Evolutionary conservation across 2,113 vertebrate species (phyloP).

Genomic region (Gymnocephalus cernua): DNA sequence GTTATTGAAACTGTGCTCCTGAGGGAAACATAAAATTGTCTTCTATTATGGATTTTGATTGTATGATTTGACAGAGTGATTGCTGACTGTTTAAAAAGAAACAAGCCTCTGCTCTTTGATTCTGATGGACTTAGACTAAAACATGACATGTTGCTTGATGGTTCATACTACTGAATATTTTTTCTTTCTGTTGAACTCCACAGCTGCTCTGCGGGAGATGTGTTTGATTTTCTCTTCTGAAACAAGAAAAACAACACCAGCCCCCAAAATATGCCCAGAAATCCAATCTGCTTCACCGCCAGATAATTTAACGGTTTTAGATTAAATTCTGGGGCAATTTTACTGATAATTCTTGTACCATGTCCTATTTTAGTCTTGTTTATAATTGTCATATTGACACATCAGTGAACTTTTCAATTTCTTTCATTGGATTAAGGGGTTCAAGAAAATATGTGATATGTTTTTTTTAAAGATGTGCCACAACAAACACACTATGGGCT

Average conservation of each 20-base stretch:
- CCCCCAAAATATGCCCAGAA: not conserved
- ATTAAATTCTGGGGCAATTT: not conserved
- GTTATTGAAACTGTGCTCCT: not conserved
- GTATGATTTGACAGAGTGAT: conserved; percentile 7
- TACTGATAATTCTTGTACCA: not conserved
- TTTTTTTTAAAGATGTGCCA: not conserved
- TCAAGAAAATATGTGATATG: not conserved
- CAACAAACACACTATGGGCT: not conserved
- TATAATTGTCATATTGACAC: not conserved
- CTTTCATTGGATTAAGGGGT: conserved; percentile 6
- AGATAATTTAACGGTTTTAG: not conserved
- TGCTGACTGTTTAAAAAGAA: not conserved
- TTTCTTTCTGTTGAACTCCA: not conserved
- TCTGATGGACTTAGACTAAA: conserved; percentile 6
- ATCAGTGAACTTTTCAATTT: not conserved
- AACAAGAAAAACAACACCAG: not conserved
- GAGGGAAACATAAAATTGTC: not conserved
- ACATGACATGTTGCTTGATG: conserved; percentile 16
- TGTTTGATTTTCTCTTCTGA: not conserved
- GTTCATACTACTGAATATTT: not conserved
- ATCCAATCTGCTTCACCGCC: not conserved
- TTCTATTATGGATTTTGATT: not conserved
- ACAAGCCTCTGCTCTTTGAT: not conserved
- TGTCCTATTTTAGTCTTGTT: not conserved
- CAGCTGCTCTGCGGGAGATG: not conserved